Evolutionary conservation across 2,797 vertebrate species (phyloP), one percentile per base, ranked within the genome.

Genomic region (Lerista edwardsae): DNA sequence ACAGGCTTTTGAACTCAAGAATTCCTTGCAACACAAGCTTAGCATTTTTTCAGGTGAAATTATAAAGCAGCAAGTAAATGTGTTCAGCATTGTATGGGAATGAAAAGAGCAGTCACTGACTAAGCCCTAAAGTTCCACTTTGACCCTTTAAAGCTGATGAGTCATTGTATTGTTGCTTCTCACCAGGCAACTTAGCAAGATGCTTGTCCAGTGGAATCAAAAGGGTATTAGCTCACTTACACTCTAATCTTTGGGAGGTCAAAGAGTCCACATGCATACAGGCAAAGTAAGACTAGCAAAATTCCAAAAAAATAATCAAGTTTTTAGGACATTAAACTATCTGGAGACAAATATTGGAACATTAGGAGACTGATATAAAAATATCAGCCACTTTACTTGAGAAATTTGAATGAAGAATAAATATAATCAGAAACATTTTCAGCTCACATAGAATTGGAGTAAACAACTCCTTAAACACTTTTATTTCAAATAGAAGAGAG

Each of bases 221-320:
- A 59, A 89, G 39, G 84, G 69, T 91, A 79, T 84, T 65, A 89
- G 59, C 78, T 90, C 75, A 91, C 8, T 76, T 91, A 47, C 21
- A 34, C 36, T 80, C 71, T 77, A 82, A 69, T n/a, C 2, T 92
- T 92, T 86, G 4, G 12, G 64, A 23, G 44, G 41, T 87, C 84
- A 82, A 75, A 86, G 25, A 68, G 29, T 41, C 57, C 87, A 29
- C 41, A 83, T 31, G 71, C 39, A 61, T 25, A 79, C 27, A 36
- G 14, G 12, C 31, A 88, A 55, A 87, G 23, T 23, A 75, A 34
- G 86, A 17, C 9, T 69, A 84, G 17, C 64, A 39, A 7, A 8
- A 89, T 84, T 82, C 71, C 21, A 79, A 67, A 51, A 82, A 85
- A 87, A 57, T 81, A 85, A 91, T 62, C 77, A 34, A 78, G 23